phyloP scores from a whole-genome alignment of 2,797 vertebrate genomes.

The Austrolebias charrua region DNA sequence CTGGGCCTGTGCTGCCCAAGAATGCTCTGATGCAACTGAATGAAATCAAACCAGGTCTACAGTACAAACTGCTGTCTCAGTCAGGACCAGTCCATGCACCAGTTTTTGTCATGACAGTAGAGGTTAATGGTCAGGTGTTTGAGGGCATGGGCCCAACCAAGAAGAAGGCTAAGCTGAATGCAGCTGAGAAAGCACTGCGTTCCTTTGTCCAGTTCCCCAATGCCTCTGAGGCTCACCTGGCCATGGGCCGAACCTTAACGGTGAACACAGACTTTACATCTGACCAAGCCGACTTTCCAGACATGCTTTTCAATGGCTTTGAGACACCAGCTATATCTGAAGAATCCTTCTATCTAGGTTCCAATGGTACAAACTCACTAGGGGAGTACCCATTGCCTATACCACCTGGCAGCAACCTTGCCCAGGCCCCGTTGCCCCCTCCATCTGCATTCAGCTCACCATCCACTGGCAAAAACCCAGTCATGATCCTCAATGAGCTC shows the following conservation, averaged over 20 bases:
- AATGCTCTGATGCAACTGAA: constrained; percentile 98
- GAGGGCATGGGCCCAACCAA: constrained; percentile 96
- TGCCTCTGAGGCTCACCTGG: constrained; percentile 94
- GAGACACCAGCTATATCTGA: constrained; percentile 87
- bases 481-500: constrained; percentile 98
- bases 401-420: constrained; percentile 79
- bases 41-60: constrained; percentile 94
- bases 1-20: constrained; percentile 93
- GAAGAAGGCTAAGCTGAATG: constrained; percentile 96
- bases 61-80: constrained; percentile 94
- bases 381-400: constrained; percentile 86
- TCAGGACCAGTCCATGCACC: constrained; percentile 95
- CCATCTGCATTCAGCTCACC: constrained; percentile 83
- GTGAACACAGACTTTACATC: constrained; percentile 96
- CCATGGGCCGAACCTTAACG: constrained; percentile 93
- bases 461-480: constrained; percentile 93
- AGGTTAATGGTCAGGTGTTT: constrained; percentile 95
- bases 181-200: constrained; percentile 92
- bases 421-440: constrained; percentile 84
- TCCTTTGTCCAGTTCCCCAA: constrained; percentile 98
- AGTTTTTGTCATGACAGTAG: constrained; percentile 95
- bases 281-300: constrained; percentile 95
- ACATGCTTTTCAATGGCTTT: constrained; percentile 96
- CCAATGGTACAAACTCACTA: constrained; percentile 88
- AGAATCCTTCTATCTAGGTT: constrained; percentile 86